phyloP scores from a whole-genome alignment of 2,888 invertebrate species.

The Oxyteleia sp. region DNA sequence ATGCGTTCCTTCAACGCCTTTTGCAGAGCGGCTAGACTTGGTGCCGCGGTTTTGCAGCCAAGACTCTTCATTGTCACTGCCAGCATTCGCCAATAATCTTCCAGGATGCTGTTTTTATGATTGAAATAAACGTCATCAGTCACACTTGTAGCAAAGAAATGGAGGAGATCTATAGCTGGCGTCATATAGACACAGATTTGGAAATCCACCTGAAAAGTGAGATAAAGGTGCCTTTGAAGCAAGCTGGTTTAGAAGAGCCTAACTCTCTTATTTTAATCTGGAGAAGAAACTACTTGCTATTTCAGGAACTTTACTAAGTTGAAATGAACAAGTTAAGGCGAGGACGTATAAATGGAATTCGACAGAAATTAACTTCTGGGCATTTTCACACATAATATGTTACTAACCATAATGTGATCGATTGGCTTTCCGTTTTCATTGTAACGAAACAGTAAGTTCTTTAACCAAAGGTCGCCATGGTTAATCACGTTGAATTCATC shows the following conservation, averaged over 20 bases:
- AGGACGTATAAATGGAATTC: conserved; percentile 33
- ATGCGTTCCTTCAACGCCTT: conserved; percentile 74
- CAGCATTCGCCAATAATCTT: conserved; percentile 79
- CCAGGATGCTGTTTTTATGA: conserved; percentile 75
- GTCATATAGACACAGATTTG: conserved; percentile 87
- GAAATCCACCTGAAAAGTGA: conserved; percentile 87
- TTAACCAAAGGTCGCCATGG: conserved; percentile 84
- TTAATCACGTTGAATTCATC: conserved; percentile 82
- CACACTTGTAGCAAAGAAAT: conserved; percentile 87
- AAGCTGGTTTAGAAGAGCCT: conserved; percentile 31
- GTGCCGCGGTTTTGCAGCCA: conserved; percentile 79
- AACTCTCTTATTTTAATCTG: conserved; percentile 15
- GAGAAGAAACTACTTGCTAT: conserved; percentile 20
- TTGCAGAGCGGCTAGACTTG: conserved; percentile 76
- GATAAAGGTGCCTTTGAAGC: conserved; percentile 40
- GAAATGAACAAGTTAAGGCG: conserved; percentile 39
- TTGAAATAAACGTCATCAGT: conserved; percentile 75
- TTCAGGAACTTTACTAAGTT: conserved; percentile 35
- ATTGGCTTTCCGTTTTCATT: conserved; percentile 77
- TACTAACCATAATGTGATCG: conserved; percentile 81
- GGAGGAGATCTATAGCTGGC: conserved; percentile 88
- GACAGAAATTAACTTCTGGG: conserved; percentile 22
- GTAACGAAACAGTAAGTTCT: conserved; percentile 84
- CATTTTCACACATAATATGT: too few relatives aligned
- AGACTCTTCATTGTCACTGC: conserved; percentile 78